Evolutionary conservation across 2,888 invertebrate genomes (phyloP).

Genomic region (Dichetophora obliterata): DNA sequence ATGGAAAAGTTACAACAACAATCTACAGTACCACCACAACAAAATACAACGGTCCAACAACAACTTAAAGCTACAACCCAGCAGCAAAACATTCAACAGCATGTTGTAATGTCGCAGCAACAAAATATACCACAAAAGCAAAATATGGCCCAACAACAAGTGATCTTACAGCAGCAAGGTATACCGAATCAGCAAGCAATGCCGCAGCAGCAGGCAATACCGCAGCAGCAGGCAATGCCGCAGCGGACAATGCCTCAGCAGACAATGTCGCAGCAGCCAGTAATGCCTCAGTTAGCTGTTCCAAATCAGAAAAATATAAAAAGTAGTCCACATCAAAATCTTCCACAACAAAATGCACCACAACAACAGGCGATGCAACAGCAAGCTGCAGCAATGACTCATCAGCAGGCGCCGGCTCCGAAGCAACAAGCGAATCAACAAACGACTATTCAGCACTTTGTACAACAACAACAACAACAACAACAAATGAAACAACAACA

Average conservation of each 20-base stretch:
- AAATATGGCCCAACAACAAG: constrained; percentile 7
- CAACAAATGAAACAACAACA: constrained; percentile 49
- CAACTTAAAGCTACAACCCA: background rate
- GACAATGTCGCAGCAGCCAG: constrained; percentile 33
- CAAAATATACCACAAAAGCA: constrained; percentile 19
- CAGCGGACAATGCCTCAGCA: constrained; percentile 32
- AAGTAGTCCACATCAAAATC: background rate
- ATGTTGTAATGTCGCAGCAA: constrained; percentile 25
- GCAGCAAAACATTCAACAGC: background rate
- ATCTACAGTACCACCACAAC: background rate
- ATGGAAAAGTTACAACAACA: constrained; percentile 19
- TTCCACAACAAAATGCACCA: constrained; percentile 45
- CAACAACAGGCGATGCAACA: constrained; percentile 41
- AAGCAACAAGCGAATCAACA: background rate
- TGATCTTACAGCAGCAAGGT: constrained; percentile 6
- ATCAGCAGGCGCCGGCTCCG: constrained; percentile 41
- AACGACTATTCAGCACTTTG: too few species aligned
- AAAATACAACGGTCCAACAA: background rate
- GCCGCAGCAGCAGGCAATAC: background rate
- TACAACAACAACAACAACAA: constrained; percentile 38
- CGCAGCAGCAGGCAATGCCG: constrained; percentile 36
- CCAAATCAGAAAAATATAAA: too few species aligned
- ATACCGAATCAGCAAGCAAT: constrained; percentile 10
- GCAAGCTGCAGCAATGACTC: constrained; percentile 42
- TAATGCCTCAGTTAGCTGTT: constrained; percentile 24